Conservation (phyloP, 2,888 invertebrate genomes). For the Athalia rosae region DNA sequence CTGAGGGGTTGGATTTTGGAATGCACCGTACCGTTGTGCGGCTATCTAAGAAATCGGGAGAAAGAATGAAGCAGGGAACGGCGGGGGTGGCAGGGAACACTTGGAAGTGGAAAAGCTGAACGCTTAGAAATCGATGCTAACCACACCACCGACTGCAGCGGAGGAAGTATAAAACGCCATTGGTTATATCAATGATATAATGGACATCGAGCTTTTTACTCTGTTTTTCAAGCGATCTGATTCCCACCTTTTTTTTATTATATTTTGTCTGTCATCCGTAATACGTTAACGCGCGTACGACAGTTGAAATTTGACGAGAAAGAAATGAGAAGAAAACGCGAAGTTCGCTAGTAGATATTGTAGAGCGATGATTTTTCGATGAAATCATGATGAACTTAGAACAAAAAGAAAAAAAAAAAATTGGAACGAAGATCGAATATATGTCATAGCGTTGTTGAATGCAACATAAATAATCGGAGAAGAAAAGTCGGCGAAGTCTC, state of each 20-base stretch:
- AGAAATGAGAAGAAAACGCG: neutral
- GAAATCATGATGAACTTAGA: neutral
- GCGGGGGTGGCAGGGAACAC: neutral
- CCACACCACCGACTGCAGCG: constrained; percentile 5
- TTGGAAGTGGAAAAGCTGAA: constrained; percentile 8
- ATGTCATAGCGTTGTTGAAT: neutral
- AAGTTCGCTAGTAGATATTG: neutral
- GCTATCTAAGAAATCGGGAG: neutral
- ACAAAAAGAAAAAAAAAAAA: no score
- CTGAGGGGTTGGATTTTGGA: no score
- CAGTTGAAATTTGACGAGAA: no score
- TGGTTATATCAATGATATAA: constrained; percentile 43
- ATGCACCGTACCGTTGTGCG: no score
- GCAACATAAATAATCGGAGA: neutral
- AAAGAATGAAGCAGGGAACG: neutral
- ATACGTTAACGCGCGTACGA: no score
- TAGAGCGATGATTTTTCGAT: neutral
- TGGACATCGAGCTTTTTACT: neutral
- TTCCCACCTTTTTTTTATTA: neutral
- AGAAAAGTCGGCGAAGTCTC: neutral
- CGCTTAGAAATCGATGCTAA: constrained; percentile 47
- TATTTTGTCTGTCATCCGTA: no score
- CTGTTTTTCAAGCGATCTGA: constrained; percentile 23
- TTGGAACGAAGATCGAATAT: neutral
- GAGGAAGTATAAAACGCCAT: constrained; percentile 32